Evolutionary conservation across 2,888 invertebrate genomes (phyloP).

Genomic region (Scrobipalpa atriplicella): DNA sequence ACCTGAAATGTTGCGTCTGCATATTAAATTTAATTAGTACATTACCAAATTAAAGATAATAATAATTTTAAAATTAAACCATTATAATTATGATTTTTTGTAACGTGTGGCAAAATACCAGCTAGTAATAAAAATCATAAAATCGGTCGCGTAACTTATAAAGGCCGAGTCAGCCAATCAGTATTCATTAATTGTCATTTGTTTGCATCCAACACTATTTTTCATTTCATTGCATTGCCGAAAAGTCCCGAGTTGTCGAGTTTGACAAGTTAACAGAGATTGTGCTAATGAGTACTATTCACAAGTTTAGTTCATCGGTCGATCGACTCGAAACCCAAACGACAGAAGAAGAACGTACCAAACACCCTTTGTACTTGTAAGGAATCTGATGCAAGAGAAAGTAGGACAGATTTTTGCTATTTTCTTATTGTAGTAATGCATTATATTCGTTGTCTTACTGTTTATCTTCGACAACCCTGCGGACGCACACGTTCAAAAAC

Average conservation of each 20-base stretch:
- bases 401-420: conserved; percentile 4
- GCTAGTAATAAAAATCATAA: neutral
- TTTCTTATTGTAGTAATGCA: neutral
- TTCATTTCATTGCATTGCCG: neutral
- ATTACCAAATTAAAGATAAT: neutral
- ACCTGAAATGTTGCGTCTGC: neutral
- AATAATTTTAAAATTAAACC: neutral
- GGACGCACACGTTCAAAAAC: conserved; percentile 11
- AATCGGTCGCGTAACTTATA: neutral
- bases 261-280: conserved; percentile 18
- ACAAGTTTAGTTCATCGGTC: neutral
- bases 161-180: neutral
- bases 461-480: neutral
- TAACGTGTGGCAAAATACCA: neutral
- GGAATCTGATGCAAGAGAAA: neutral
- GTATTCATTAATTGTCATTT: neutral
- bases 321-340: neutral
- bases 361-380: neutral
- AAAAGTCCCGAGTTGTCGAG: neutral
- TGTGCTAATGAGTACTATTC: conserved; percentile 6
- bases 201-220: neutral
- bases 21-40: neutral
- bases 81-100: neutral
- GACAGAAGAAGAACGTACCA: too few relatives aligned
- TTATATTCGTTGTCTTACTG: neutral